Conservation (phyloP, 2,888 invertebrate species). For the Tuta absoluta region DNA sequence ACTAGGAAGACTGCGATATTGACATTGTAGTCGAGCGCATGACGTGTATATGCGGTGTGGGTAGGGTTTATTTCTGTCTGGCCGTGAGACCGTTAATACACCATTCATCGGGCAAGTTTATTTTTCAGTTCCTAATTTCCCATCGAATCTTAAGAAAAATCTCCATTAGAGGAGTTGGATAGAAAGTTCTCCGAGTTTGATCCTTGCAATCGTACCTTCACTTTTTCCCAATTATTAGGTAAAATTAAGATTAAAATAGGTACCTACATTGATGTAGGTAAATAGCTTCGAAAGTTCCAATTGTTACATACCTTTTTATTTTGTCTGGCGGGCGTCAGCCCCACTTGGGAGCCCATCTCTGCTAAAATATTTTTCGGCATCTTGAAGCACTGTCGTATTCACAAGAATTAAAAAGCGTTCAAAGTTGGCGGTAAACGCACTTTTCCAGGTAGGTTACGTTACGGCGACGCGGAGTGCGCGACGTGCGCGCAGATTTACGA, state of each 20-base stretch:
- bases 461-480: constrained; percentile 61
- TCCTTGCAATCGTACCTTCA: not conserved
- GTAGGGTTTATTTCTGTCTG: constrained; percentile 67
- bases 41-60: constrained; percentile 51
- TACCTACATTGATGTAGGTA: not conserved
- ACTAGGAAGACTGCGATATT: constrained; percentile 47
- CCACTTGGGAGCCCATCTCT: constrained; percentile 78
- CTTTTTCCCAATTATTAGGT: not conserved
- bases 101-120: constrained; percentile 57
- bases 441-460: constrained; percentile 40
- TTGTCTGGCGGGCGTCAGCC: constrained; percentile 67
- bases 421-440: constrained; percentile 46
- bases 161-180: constrained; percentile 37
- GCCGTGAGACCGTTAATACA: constrained; percentile 60
- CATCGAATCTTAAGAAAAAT: constrained; percentile 47
- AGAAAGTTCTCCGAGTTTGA: not conserved
- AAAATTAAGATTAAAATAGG: not conserved
- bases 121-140: constrained; percentile 37
- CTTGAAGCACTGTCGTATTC: constrained; percentile 54
- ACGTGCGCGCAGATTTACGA: constrained; percentile 60
- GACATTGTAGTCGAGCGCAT: constrained; percentile 58
- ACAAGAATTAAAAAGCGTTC: constrained; percentile 37
- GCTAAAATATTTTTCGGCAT: constrained; percentile 76
- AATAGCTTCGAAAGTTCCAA: not conserved
- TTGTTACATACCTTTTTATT: constrained; percentile 62